Evolutionary conservation across 2,888 invertebrate genomes (phyloP).

Genomic region (Lathronympha strigana): DNA sequence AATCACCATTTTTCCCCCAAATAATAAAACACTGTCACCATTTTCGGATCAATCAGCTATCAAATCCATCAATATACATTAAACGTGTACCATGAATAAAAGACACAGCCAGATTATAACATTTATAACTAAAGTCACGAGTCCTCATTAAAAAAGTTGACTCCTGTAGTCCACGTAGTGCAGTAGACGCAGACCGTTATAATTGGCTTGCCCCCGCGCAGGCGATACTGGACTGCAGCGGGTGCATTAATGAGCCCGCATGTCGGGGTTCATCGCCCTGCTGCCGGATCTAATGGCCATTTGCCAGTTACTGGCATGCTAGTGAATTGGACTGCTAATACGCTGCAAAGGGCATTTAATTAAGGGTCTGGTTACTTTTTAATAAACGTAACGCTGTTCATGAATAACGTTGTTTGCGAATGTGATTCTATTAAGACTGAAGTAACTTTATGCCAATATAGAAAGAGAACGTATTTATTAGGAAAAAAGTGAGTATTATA

Average conservation of each 20-base stretch:
- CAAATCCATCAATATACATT: no score
- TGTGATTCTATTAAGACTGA: no score
- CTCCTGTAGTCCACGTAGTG: not conserved
- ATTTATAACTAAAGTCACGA: not conserved
- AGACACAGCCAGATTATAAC: not conserved
- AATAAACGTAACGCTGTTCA: not conserved
- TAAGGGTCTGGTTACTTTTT: not conserved
- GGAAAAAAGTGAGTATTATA: no score
- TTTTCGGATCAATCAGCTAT: no score
- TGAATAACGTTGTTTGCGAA: no score
- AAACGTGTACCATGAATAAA: no score
- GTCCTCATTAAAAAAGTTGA: not conserved
- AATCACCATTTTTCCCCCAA: not conserved
- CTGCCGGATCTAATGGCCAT: slow-evolving; percentile 53
- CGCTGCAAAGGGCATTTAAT: slow-evolving; percentile 39
- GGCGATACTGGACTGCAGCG: slow-evolving; percentile 52
- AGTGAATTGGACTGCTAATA: slow-evolving; percentile 47
- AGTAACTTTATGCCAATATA: no score
- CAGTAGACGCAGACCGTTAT: slow-evolving; percentile 52
- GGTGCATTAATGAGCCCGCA: slow-evolving; percentile 70
- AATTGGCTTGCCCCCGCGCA: slow-evolving; percentile 52
- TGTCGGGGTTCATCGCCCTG: slow-evolving; percentile 62
- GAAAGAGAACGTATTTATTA: no score
- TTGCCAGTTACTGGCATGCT: slow-evolving; percentile 44
- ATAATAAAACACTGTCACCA: not conserved